Evolutionary conservation across 2,888 invertebrate genomes (phyloP), one percentile per base, ranked within the genome.

Genomic region (Latheticus oryzae): DNA sequence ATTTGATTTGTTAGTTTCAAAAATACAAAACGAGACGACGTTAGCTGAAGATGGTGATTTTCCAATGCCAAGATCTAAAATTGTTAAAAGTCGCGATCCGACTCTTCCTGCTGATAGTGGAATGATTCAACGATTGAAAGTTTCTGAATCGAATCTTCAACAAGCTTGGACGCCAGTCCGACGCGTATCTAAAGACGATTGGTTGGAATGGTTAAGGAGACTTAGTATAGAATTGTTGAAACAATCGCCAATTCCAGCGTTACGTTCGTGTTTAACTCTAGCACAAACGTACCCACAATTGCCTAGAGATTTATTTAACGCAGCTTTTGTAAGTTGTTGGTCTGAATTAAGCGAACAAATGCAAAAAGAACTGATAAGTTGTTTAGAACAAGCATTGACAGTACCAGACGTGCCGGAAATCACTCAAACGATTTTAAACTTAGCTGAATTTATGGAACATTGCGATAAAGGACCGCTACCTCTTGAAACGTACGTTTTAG

Each of bases 401-500:
- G 94, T 96, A 0, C 94, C 95, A 2, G 97, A 97, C 73, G 87
- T 97, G 48, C 95, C 97, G 0, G 97, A 98, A 76, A 89, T 97
- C 32, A 97, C 96, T 0, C 97, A 97, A 73, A 95, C 96, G 0
- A 91, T 98, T 59, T 83, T 99, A 7, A 99, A 99, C 81, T 81
- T 99, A 60, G 97, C 97, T 0, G 99, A 99, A 78, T 99, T 99
- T 73, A 97, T 99, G 96, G 99, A 99, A 72, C 99, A 99, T 75
- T 98, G 97, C 72, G 98, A 99, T 73, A 91, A 94, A 73, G 97
- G 97, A 13, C 91, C 97, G 0, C 79, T 99, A 60, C 97, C 97
- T 0, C 84, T 99, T 57, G 90, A 95, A 57, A 87, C 92, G 0
- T 89, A 91, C 56, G 79, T 96, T 40, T 80, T 99, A 0, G 97